Percentiles rank a stretch among this genome's conserved stretches.
phyloP scores from a whole-genome alignment of 2,113 vertebrate species.

The Eubucco bourcierii region DNA sequence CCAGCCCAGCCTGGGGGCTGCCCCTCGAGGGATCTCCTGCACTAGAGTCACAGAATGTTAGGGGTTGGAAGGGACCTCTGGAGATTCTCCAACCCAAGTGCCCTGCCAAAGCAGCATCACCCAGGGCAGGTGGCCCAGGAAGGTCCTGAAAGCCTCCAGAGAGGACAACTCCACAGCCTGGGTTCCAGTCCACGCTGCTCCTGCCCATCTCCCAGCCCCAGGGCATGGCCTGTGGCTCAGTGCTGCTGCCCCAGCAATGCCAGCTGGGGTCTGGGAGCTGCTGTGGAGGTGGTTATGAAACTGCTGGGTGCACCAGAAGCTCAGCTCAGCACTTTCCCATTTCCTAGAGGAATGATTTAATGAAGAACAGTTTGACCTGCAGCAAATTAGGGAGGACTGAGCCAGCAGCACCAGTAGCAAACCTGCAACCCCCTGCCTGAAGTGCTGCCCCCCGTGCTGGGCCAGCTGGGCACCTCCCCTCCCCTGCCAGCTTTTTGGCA shows the following conservation, averaged over 20 bases:
- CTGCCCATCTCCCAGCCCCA: not conserved
- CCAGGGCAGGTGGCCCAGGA: too few species aligned
- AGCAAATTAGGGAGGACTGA: not conserved
- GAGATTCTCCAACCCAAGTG: too few species aligned
- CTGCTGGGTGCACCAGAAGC: not conserved
- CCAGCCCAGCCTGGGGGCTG: not conserved
- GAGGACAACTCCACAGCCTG: too few species aligned
- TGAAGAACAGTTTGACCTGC: conserved; percentile 8
- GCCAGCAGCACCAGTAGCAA: not conserved
- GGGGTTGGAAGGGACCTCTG: too few species aligned
- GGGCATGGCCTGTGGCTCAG: not conserved
- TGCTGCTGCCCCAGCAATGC: not conserved
- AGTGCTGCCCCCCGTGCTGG: rapidly evolving
- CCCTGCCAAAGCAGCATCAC: too few species aligned
- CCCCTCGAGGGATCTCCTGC: not conserved
- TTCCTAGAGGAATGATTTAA: not conserved
- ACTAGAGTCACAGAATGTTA: too few species aligned
- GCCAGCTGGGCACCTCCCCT: not conserved
- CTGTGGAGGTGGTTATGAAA: not conserved
- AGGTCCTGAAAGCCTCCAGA: too few species aligned
- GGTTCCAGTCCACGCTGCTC: not conserved
- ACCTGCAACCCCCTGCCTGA: not conserved
- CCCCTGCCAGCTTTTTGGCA: not conserved
- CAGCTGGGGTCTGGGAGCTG: rapidly evolving
- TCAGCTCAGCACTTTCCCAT: conserved; percentile 1